Conservation (phyloP, 2,113 vertebrate genomes). For the Pelecanus crispus region DNA sequence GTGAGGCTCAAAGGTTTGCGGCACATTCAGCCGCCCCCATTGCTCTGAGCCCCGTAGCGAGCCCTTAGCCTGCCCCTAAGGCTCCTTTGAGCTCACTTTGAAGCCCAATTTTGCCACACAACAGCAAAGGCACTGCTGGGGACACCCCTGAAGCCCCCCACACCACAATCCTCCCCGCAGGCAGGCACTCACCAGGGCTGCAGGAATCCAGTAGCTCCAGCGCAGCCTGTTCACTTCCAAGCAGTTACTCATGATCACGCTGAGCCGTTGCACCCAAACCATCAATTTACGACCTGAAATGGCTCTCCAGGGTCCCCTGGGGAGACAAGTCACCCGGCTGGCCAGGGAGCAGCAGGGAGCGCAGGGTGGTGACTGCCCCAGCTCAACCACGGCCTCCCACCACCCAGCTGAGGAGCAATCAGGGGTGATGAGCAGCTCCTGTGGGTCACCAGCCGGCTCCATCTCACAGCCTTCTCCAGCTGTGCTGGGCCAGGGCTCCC, state of each 20-base stretch:
- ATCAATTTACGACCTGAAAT: not conserved
- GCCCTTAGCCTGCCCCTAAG: not conserved
- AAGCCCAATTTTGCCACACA: not conserved
- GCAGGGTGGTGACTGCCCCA: fast-evolving
- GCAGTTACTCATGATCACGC: fast-evolving
- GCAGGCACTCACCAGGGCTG: not conserved
- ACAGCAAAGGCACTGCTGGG: fast-evolving
- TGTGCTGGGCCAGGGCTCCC: not conserved
- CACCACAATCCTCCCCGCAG: fast-evolving
- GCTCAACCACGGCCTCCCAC: not conserved
- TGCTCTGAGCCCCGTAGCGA: fast-evolving
- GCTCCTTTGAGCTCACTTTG: not conserved
- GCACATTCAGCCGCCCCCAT: not conserved
- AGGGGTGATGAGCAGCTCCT: not conserved
- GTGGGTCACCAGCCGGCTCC: not conserved
- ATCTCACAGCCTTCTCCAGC: not conserved
- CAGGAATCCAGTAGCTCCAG: not conserved
- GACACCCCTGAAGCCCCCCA: not conserved
- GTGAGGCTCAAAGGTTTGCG: fast-evolving
- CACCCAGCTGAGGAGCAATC: not conserved
- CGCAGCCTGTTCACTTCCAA: fast-evolving
- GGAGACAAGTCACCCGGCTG: fast-evolving
- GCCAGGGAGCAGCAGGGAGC: fast-evolving
- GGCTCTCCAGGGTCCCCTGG: fast-evolving
- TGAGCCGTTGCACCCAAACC: fast-evolving